Evolutionary conservation across 2,888 invertebrate species (phyloP), one percentile per base, ranked within the genome.

Genomic region (Prosopocoilus inquinatus): DNA sequence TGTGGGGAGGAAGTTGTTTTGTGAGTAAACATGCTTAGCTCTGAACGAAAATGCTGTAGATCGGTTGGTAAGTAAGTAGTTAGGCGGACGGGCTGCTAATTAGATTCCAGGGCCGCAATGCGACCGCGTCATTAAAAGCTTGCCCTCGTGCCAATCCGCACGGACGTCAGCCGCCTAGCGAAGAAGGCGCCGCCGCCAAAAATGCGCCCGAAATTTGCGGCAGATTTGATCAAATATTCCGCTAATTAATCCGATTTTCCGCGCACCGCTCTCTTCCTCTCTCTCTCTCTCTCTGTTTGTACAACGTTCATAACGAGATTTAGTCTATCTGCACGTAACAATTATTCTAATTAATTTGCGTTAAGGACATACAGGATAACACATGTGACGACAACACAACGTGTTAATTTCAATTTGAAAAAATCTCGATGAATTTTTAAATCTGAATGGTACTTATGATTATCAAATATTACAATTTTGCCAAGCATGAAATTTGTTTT

Each of bases 101-200:
- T 70, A 68, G 68, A 70, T 70, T 62, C 64, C 55, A 63, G 62
- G 54, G 64, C 66, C 65, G 63, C 68, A 64, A 63, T 61, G 61
- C 67, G 64, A 67, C 70, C 70, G 66, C 70, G 63, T 68, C 69
- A 70, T 70, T 70, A 70, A 69, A 68, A 67, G 67, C 67, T 58
- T 60, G 55, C 56, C 58, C 33, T 45, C 51, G 39, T 50, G 56
- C 64, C 60, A 59, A 61, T 63, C 59, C 57, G 51, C 50, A 44
- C 58, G 58, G 57, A 63, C 20, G 20, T 28, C 20, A 28, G 7
- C 62, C 63, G 60, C 60, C 61, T 63, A 64, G 64, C 62, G 57
- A 58, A 60, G 59, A 65, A 64, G 50, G 43, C 50, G 48, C 50
- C 43, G 43, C 32, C 53, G 35, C 51, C 49, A 56, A 56, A 56